Base-by-base conservation (phyloP, 2,888 invertebrate species). In the Muscina levida region DNA sequence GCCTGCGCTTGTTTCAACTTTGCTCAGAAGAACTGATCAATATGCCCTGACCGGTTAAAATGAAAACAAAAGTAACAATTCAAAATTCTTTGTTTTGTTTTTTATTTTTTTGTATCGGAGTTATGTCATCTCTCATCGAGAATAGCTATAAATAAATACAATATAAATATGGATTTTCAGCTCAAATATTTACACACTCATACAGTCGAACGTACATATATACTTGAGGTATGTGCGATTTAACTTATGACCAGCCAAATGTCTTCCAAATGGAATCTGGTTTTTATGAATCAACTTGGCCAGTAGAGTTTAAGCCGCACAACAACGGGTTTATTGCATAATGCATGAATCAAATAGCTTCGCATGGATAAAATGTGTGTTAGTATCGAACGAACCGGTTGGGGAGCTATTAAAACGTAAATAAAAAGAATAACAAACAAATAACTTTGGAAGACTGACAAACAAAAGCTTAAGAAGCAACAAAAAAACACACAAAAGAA, bases 291-390 rank as follows among this genome's bases (percentile, higher is more conserved):
- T 62, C 39, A 62, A 13, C 42, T 39, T 42, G 42, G 26, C n/a
- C 62, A 62, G 42, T 2, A 62, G 42, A 17, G 42, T 42, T 42
- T 62, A 39, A 37, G 62, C 62, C 62, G 42, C 39, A 11, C 42
- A 37, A 39, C 62, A 75, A 75, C 75, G 67, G 67, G 79, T 75
- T 75, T 39, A 19, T 13, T 39, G 17, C 8, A 24, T 24, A 68
- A 53, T 56, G 24, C 42, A 42, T 53, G 67, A 39, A 15, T 68
- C 19, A 59, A 2, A 22, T 22, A 51, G 51, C 19, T 22, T 51
- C 22, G 51, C 22, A 1, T 22, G 22, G 22, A 22, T 22, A 2
- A 13, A n/a, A 46, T 46, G 15, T 46, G 15, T 15, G 46, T 53
- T 13, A 13, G 22, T 39, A 6, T 19, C 62, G 42, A 42, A 62